Evolutionary conservation across 2,888 invertebrate genomes (phyloP).

Genomic region (Parthenolecanium corni): DNA sequence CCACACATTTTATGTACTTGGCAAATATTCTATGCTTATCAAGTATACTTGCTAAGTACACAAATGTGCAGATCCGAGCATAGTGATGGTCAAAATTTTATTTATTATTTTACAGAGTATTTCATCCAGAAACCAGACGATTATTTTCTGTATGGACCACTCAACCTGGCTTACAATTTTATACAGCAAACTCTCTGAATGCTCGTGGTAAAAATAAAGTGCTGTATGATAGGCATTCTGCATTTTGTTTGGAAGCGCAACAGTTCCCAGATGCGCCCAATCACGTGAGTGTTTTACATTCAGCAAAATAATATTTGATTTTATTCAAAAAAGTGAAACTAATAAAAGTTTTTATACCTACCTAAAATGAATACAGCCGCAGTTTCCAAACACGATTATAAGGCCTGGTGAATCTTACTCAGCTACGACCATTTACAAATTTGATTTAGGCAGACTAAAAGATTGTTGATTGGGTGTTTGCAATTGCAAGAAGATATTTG

Average conservation of each 20-base stretch:
- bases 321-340: no score
- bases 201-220: constrained; percentile 55
- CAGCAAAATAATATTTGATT: no score
- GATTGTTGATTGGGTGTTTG: no score
- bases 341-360: no score
- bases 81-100: no score
- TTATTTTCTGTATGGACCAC: constrained; percentile 68
- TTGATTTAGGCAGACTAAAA: constrained; percentile 40
- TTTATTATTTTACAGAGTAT: constrained; percentile 39
- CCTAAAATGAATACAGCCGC: constrained; percentile 49
- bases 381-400: constrained; percentile 61
- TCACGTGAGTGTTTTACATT: constrained; percentile 47
- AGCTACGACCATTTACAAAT: constrained; percentile 63
- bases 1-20: no score
- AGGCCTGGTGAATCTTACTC: constrained; percentile 59
- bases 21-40: no score
- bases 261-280: constrained; percentile 85
- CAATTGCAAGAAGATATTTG: no score
- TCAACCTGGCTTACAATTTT: constrained; percentile 84
- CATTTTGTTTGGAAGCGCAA: constrained; percentile 82
- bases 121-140: constrained; percentile 58
- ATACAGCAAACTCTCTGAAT: constrained; percentile 56
- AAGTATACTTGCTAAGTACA: no score
- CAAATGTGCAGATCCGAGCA: no score
- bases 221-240: constrained; percentile 61